Percentiles rank a stretch among this genome's conserved stretches.
Conservation (phyloP, 2,888 invertebrate species). For the Osmoderma eremita region DNA sequence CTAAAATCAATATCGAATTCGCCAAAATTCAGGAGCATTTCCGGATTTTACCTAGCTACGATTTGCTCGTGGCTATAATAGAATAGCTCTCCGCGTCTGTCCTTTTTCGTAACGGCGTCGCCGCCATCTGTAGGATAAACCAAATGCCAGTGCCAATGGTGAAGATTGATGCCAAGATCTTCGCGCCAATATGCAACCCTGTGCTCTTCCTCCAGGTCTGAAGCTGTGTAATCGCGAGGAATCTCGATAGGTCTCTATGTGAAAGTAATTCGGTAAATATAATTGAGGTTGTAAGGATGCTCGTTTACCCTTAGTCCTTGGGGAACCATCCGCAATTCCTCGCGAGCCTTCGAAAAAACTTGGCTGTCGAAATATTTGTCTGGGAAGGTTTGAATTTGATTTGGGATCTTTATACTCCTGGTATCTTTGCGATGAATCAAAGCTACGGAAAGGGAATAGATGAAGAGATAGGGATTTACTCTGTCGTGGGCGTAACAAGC, state of each 20-base stretch:
- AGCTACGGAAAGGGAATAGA: conserved; percentile 81
- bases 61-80: conserved; percentile 79
- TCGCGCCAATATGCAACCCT: conserved; percentile 83
- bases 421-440: conserved; percentile 79
- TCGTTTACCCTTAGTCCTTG: conserved; percentile 71
- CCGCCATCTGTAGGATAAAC: conserved; percentile 79
- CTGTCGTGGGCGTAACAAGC: conserved; percentile 77
- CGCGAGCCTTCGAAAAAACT: conserved; percentile 76
- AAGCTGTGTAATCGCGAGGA: conserved; percentile 78
- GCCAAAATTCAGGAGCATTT: background rate
- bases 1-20: conserved; percentile 61
- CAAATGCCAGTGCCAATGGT: conserved; percentile 90
- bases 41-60: conserved; percentile 61
- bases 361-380: conserved; percentile 83
- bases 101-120: conserved; percentile 71
- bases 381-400: conserved; percentile 82
- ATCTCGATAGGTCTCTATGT: conserved; percentile 73
- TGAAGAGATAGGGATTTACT: conserved; percentile 82
- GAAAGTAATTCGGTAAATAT: background rate
- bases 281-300: background rate
- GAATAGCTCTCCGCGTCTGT: conserved; percentile 79
- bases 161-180: conserved; percentile 82
- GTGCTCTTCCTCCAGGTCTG: conserved; percentile 77
- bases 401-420: conserved; percentile 74
- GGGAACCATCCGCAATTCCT: conserved; percentile 73